Evolutionary conservation across 2,113 vertebrate species (phyloP), one percentile per base, ranked within the genome.

Genomic region (Poecilia latipinna): DNA sequence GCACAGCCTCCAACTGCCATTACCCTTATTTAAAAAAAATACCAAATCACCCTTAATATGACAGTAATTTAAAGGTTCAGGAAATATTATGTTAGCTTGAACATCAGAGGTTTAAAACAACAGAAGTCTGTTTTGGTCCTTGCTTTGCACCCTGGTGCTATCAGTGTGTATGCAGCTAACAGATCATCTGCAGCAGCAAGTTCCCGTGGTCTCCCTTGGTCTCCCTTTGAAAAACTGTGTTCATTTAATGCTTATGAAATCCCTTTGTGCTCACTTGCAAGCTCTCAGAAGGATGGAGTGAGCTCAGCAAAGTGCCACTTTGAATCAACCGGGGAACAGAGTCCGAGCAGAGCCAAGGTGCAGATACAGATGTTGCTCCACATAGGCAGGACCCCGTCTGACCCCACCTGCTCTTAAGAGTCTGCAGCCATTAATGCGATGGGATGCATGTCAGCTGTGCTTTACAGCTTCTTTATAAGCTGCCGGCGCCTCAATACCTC

Each of bases 261-360:
- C 37, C 65, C 77, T 77, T 80, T 65, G 39, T 33, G 63, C 69
- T 75, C 77, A 73, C 66, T 69, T 77, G 28, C 67, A 15, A 22
- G 76, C 2, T 11, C 65, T 67, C 65, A 67, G 44, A 62, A 60
- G 57, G 77, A 80, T 37, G 11, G n/a, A 68, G 26, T 33, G 78
- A 82, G 88, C 81, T 91, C 86, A 91, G 84, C 84, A 88, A 80
- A 85, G 70, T 89, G 90, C 79, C 90, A 79, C 84, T 82, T 75
- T 74, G 78, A 81, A 89, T 91, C 84, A 85, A 13, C 42, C 0
- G 71, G 74, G 13, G 67, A 3, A 1, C 0, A 5, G 35, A 65
- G 68, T 63, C 79, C 31, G 19, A 28, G 67, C 60, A 1, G 8
- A 70, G 73, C 35, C 32, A 54, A 73, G 80, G 80, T 78, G 65